Conservation (phyloP, 2,888 invertebrate genomes). For the Lepidocyrtinus sp. region DNA sequence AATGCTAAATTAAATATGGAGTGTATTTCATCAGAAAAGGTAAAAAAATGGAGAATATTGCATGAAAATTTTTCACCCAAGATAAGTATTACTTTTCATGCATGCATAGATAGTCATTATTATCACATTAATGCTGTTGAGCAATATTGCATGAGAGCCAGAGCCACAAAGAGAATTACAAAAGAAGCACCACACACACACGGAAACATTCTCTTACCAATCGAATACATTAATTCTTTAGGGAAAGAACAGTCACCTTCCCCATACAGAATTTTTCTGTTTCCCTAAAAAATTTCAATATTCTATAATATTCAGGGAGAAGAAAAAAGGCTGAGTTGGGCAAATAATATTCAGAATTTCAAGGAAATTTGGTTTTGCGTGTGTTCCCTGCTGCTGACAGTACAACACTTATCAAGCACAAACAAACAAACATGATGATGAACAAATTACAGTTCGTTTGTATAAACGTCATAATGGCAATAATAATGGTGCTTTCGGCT, state of each 20-base stretch:
- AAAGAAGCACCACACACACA: neutral
- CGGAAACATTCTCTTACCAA: neutral
- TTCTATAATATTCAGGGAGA: slow-evolving; percentile 51
- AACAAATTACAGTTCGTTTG: slow-evolving; percentile 43
- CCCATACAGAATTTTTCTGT: neutral
- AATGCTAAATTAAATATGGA: too few species aligned
- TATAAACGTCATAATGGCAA: slow-evolving; percentile 16
- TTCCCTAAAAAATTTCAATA: slow-evolving; percentile 50
- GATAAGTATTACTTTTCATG: too few species aligned
- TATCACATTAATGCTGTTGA: slow-evolving; percentile 20
- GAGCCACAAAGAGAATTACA: neutral
- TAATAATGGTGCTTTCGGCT: slow-evolving; percentile 57
- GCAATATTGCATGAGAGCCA: neutral
- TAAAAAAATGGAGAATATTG: too few species aligned
- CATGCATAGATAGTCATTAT: slow-evolving; percentile 17
- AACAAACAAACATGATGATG: slow-evolving; percentile 14
- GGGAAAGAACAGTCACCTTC: neutral
- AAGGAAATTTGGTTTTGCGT: neutral
- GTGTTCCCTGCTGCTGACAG: neutral
- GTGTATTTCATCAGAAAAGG: too few species aligned
- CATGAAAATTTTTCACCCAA: too few species aligned
- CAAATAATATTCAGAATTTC: too few species aligned
- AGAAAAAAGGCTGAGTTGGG: slow-evolving; percentile 36
- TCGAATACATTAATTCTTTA: slow-evolving; percentile 2
- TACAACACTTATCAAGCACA: too few species aligned